A percentile compares a stretch with the other conserved stretches of the same genome.
These are phyloP conservation scores for Sphenopsis melanotis DNA, from an alignment of 2,797 vertebrate species.

Conservation along the genomic window DNA sequence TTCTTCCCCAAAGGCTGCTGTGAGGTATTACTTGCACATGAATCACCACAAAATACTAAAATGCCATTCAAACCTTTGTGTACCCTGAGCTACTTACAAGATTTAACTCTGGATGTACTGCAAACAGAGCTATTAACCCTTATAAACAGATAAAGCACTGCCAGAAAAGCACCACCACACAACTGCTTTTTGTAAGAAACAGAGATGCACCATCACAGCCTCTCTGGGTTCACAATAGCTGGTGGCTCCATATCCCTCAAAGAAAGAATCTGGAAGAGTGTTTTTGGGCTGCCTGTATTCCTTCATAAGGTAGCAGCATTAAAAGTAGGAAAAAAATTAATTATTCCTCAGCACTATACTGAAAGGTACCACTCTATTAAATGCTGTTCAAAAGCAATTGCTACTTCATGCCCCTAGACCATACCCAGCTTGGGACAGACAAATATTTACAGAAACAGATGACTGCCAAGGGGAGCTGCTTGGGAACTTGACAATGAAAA, in stretches of 20 bases:
- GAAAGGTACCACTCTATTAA: background rate
- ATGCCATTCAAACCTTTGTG: background rate
- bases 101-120: background rate
- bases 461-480: background rate
- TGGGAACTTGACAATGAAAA: constrained; percentile 28
- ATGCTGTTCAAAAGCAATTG: background rate
- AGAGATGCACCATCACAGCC: background rate
- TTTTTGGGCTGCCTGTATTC: background rate
- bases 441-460: constrained; percentile 16
- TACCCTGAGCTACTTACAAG: background rate
- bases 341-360: background rate
- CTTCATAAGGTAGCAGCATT: background rate
- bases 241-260: background rate
- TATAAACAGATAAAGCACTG: background rate
- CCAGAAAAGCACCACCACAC: background rate
- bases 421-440: background rate
- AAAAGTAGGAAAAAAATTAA: background rate
- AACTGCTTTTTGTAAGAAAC: background rate
- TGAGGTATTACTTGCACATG: background rate
- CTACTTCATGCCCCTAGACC: background rate
- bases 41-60: background rate
- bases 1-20: background rate
- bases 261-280: background rate
- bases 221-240: background rate
- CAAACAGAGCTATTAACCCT: background rate